A percentile compares a stretch with the other conserved stretches of the same genome.
Conservation (phyloP, 2,888 invertebrate species). For the Spilosoma lubricipeda region DNA sequence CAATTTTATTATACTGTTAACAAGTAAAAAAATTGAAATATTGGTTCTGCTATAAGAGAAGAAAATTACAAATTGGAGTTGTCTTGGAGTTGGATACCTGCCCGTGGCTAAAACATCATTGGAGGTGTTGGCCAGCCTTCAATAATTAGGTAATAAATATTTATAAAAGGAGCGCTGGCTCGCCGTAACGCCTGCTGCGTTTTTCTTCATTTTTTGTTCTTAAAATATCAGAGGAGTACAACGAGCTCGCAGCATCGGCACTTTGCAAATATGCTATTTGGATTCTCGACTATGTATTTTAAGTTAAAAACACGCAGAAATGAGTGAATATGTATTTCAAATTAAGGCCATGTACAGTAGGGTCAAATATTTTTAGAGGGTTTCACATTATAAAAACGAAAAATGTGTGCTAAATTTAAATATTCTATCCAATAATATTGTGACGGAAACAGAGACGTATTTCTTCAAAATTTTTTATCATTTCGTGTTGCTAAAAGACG, state of each 20-base stretch:
- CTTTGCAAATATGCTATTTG: conserved; percentile 15
- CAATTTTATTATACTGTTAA: conserved; percentile 68
- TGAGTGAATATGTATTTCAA: too few relatives aligned
- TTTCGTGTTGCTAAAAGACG: conserved; percentile 20
- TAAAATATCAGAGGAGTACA: conserved; percentile 65
- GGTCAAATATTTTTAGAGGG: too few relatives aligned
- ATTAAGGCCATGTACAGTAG: too few relatives aligned
- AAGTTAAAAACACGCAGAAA: conserved; percentile 27
- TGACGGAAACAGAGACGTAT: too few relatives aligned
- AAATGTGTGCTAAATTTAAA: too few relatives aligned
- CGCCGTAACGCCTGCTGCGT: conserved; percentile 65
- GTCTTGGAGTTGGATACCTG: conserved; percentile 58
- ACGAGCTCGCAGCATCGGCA: conserved; percentile 36
- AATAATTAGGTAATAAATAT: conserved; percentile 84
- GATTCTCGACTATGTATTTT: conserved; percentile 31
- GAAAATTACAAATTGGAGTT: conserved; percentile 62
- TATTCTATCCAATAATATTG: neutral
- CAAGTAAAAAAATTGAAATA: conserved; percentile 55
- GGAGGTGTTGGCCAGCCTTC: conserved; percentile 71
- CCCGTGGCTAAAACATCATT: conserved; percentile 67
- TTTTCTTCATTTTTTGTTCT: conserved; percentile 62
- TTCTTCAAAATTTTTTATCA: conserved; percentile 25
- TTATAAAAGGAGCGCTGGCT: conserved; percentile 76
- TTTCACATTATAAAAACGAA: too few relatives aligned
- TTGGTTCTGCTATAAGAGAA: conserved; percentile 43